A percentile compares a stretch with the other conserved stretches of the same genome.
Conservation (phyloP, 2,797 vertebrate genomes). For the Phalloptychus januarius region DNA sequence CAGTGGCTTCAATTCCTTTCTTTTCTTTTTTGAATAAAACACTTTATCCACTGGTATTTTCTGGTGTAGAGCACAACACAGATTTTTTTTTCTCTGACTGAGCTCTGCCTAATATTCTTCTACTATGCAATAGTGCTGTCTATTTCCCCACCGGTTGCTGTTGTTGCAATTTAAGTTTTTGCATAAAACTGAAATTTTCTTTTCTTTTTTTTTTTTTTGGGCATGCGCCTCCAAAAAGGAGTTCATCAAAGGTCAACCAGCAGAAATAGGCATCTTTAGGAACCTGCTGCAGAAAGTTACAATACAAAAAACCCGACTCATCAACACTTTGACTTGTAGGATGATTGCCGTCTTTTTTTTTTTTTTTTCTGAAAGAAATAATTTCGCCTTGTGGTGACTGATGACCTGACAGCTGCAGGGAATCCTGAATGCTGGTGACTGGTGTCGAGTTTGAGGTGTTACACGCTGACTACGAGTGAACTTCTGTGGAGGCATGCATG, state of each 20-base stretch:
- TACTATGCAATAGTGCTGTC: constrained; percentile 74
- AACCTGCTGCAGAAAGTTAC: constrained; percentile 7
- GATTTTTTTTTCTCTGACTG: constrained; percentile 33
- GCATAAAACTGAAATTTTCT: constrained; percentile 13
- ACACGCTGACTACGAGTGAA: constrained; percentile 32
- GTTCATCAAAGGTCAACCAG: constrained; percentile 35
- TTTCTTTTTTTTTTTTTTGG: background rate
- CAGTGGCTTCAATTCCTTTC: background rate
- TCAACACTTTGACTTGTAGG: constrained; percentile 14
- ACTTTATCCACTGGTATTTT: constrained; percentile 16
- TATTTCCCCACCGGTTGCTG: constrained; percentile 42
- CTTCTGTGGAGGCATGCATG: constrained; percentile 23
- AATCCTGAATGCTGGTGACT: constrained; percentile 56
- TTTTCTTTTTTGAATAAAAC: background rate
- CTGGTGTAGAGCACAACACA: constrained; percentile 35
- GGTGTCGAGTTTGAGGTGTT: constrained; percentile 13
- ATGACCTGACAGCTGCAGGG: constrained; percentile 17
- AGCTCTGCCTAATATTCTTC: constrained; percentile 55
- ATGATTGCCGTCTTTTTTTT: background rate
- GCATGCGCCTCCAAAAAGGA: constrained; percentile 19
- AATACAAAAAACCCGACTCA: background rate
- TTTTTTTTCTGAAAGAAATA: background rate
- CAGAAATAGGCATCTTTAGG: constrained; percentile 13
- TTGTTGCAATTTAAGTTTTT: constrained; percentile 24
- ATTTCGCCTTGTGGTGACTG: constrained; percentile 8